Base-by-base conservation (phyloP, 2,888 invertebrate genomes). In the Drosophila lacicola region DNA sequence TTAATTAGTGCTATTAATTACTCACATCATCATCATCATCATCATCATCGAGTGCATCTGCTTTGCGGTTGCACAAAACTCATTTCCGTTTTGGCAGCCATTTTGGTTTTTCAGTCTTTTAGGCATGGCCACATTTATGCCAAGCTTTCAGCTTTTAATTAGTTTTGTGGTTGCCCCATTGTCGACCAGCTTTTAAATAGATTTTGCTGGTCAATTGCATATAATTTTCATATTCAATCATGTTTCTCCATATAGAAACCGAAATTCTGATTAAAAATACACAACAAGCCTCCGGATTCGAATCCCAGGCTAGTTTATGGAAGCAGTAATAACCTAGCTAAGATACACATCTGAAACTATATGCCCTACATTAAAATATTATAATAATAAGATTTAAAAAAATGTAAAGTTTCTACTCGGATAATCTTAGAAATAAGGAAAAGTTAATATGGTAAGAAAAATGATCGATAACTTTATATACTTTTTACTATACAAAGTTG, bases 1-100 rank as follows among this genome's bases (percentile, higher is more conserved):
- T 84, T 87, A 85, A 83, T 83, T 87, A 84, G 70, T 71, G 62
- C 72, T 84, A 83, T 83, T 76, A 84, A 84, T 83, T 84, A 77
- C 65, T 54, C 55, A 42, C 61, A 58, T 70, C 60, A 58, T 46
- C 44, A 47, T 33, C 14, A 50, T 36, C 68, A 49, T 19, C 51
- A 50, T 57, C 42, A 50, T 37, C 25, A 53, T 45, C 25, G 50
- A 42, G 21, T 69, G 66, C 71, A 74, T 74, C 79, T 78, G 77
- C 70, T 82, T 70, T 87, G 82, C 47, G 82, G 82, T 77, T 66
- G 67, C 64, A 67, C 45, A 78, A 71, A 80, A 69, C 82, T 67
- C 82, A 87, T 87, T 87, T 84, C 84, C 78, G 67, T 41, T 80
- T 61, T 37, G 60, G 33, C 63, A 36, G 61, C 79, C 82, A 83